These are phyloP conservation scores for Lomographa bimaculata DNA, from an alignment of 2,888 invertebrate species.

Conservation along the genomic window DNA sequence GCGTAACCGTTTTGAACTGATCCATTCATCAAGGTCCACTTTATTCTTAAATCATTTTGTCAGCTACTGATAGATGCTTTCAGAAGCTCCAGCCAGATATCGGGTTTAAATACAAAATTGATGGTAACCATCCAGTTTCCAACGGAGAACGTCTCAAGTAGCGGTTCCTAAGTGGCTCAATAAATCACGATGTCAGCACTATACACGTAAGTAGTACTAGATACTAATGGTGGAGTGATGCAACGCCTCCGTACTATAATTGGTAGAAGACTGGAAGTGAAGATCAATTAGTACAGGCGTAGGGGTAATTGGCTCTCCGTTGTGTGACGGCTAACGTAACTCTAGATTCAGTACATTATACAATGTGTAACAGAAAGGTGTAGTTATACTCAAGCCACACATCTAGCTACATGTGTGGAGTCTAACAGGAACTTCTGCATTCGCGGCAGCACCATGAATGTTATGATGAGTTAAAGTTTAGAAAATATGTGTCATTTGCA, in stretches of 20 bases:
- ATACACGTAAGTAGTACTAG: slow-evolving; percentile 1
- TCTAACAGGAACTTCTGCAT: no score
- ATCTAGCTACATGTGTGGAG: no score
- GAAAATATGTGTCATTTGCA: no score
- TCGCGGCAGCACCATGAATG: no score
- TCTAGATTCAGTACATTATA: no score
- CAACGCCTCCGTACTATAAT: slow-evolving; percentile 20
- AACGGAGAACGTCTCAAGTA: slow-evolving; percentile 15
- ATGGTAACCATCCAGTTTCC: slow-evolving; percentile 10
- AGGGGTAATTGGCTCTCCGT: slow-evolving; percentile 1
- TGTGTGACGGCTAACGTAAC: not conserved
- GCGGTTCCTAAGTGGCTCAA: slow-evolving; percentile 17
- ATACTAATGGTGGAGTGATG: slow-evolving; percentile 15
- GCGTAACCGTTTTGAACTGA: no score
- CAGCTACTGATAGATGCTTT: not conserved
- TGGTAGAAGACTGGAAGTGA: slow-evolving; percentile 20
- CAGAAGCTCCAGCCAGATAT: no score
- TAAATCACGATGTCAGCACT: slow-evolving; percentile 17
- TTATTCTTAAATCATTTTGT: no score
- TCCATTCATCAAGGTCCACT: no score
- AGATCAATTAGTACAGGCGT: slow-evolving; percentile 16
- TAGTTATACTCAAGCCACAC: no score
- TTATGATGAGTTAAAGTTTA: no score
- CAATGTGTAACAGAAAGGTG: no score
- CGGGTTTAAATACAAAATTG: slow-evolving; percentile 8